Evolutionary conservation across 2,888 invertebrate genomes (phyloP), one percentile per base, ranked within the genome.

Genomic region (Eulithis prunata): DNA sequence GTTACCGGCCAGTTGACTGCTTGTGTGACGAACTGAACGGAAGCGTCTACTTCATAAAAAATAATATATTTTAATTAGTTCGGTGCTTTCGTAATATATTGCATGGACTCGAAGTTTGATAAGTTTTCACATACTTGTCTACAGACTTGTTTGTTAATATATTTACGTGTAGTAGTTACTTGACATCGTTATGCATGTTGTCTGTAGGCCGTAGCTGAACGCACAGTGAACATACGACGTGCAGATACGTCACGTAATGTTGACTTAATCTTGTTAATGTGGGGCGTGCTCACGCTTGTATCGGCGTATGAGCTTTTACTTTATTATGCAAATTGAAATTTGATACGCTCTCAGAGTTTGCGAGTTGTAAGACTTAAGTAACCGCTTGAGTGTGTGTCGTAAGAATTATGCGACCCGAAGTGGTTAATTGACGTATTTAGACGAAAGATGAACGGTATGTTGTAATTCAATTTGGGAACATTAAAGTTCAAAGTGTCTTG

Each of bases 311-410:
- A 85, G 87, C 85, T 84, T 86, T 84, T 87, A 84, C 79, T 81
- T 82, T 85, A 86, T 86, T 88, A 88, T 88, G 87, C 83, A 88
- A 88, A 89, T 87, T 84, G 83, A 81, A 84, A 86, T 87, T 87
- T 86, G 84, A 88, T 85, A 87, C 82, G 81, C 81, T 83, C 77
- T 79, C 78, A 69, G 77, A 82, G 84, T 84, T 84, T 80, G 75
- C 68, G 76, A 78, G 72, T 80, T 78, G 77, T 83, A 78, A 62
- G 59, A 14, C 59, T 52, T 59, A 54, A 41, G 63, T 60, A 60
- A 76, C 76, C 75, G 75, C 78, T 79, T 76, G 74, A 76, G 76
- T 70, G 70, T 77, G 71, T 78, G 72, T 75, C 75, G 75, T 78
- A 77, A 77, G 77, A 75, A 75, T 78, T 72, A 78, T 77, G 71